phyloP scores from a whole-genome alignment of 1,140 invertebrate species.

The Pantala flavescens region DNA sequence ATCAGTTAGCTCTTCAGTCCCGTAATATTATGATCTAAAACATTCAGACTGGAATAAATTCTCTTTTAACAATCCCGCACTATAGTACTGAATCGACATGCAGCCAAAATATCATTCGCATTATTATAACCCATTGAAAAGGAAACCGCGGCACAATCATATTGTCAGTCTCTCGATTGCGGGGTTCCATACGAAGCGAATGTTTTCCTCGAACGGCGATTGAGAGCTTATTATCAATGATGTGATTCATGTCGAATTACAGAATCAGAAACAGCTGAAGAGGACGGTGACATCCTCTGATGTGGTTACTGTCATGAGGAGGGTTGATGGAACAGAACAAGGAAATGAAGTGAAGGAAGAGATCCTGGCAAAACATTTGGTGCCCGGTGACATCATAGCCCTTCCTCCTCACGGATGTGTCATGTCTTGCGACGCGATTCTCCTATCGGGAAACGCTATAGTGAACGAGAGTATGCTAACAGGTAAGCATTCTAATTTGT shows the following conservation, averaged over 20 bases:
- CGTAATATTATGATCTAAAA: too few relatives aligned
- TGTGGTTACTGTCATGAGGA: slow-evolving; percentile 27
- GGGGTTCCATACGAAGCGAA: too few relatives aligned
- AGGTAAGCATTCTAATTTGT: slow-evolving; percentile 38
- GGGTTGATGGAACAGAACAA: slow-evolving; percentile 22
- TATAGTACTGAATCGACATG: too few relatives aligned
- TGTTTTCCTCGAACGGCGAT: too few relatives aligned
- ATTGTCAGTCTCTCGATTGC: too few relatives aligned
- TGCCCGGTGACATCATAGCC: slow-evolving; percentile 46
- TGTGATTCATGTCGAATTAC: neutral
- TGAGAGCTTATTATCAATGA: too few relatives aligned
- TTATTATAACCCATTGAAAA: too few relatives aligned
- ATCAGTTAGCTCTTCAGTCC: too few relatives aligned
- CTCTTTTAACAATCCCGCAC: too few relatives aligned
- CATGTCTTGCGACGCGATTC: slow-evolving; percentile 47
- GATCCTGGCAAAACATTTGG: slow-evolving; percentile 32
- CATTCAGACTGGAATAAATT: too few relatives aligned
- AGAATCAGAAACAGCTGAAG: slow-evolving; percentile 35
- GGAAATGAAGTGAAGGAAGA: slow-evolving; percentile 18
- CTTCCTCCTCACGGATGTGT: slow-evolving; percentile 44
- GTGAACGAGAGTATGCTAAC: slow-evolving; percentile 44
- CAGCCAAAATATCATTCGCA: too few relatives aligned
- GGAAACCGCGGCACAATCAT: too few relatives aligned
- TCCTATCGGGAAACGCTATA: slow-evolving; percentile 47
- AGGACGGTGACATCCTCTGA: slow-evolving; percentile 32